Base-by-base conservation (phyloP, 2,113 vertebrate genomes). In the Pedetes capensis region DNA sequence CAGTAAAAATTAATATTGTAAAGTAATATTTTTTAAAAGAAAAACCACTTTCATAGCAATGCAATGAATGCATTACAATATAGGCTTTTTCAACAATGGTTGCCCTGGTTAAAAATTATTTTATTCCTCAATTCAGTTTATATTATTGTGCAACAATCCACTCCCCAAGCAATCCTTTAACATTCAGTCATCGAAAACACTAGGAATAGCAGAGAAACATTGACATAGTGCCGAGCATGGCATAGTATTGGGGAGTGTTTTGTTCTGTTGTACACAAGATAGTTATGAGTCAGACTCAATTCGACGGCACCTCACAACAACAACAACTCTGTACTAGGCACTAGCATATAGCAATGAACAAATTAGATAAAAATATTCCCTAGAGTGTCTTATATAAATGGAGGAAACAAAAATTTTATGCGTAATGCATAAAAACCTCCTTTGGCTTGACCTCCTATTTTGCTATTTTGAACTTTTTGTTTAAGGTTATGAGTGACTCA, bases 11-110 rank as follows among this genome's bases (percentile, higher is more conserved):
- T 42, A 64, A 16, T 75, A 87, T 69, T 68, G 0, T 61, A 86
- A n/a, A n/a, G n/a, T n/a, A n/a, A n/a, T n/a, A 82, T 76, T 93
- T 94, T 89, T 82, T 9, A 78, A 18, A 74, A 42, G 29, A n/a
- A n/a, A n/a, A 91, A 39, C 4, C 9, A 53, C 14, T 37, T 87
- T 71, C 29, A 78, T 72, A 66, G 3, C 39, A 53, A 34, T 59
- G 20, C 10, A 86, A 72, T n/a, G 44, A 42, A n/a, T 71, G 32
- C 13, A 39, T 68, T 91, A 47, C 10, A 75, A 49, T 63, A 63
- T 55, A 80, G 49, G 53, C 11, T 57, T 32, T 79, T 87, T 83
- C 20, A 29, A 76, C 76, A 72, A 57, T 64, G 10, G 49, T 42
- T 69, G 4, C 10, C 4, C 39, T 57, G 13, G 8, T 84, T 88